A percentile compares a stretch with the other conserved stretches of the same genome.
Conservation (phyloP, 2,797 vertebrate species). For the Champsocephalus gunnari region DNA sequence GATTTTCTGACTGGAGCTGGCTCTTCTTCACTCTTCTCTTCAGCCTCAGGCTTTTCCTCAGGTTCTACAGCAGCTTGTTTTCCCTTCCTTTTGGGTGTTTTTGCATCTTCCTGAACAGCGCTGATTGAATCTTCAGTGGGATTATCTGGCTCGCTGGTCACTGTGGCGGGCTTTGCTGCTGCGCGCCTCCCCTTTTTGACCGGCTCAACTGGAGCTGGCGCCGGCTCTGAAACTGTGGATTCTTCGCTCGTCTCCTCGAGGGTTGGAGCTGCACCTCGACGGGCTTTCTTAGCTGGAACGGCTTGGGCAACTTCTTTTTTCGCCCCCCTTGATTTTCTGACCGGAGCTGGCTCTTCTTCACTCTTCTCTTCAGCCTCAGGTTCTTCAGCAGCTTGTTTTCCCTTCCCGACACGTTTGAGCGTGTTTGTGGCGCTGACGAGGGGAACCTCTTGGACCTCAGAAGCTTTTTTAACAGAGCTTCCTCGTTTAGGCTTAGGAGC, state of each 20-base stretch:
- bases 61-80: no score
- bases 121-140: background rate
- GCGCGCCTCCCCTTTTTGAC: constrained; percentile 54
- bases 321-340: constrained; percentile 51
- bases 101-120: constrained; percentile 12
- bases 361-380: constrained; percentile 35
- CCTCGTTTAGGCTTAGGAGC: constrained; percentile 44
- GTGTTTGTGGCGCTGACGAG: constrained; percentile 33
- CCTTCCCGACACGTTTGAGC: constrained; percentile 55
- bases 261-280: constrained; percentile 46
- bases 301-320: constrained; percentile 37
- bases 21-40: no score
- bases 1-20: no score
- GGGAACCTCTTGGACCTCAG: constrained; percentile 37
- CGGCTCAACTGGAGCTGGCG: constrained; percentile 24
- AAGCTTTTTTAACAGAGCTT: constrained; percentile 42
- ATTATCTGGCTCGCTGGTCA: background rate
- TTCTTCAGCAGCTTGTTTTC: constrained; percentile 29
- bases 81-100: constrained; percentile 43
- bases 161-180: constrained; percentile 38
- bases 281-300: constrained; percentile 60
- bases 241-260: constrained; percentile 24
- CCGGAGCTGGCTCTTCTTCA: constrained; percentile 13
- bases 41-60: no score
- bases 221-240: constrained; percentile 25